Evolutionary conservation across 1,140 invertebrate species (phyloP).

Genomic region (Ostrea denselamellosa): DNA sequence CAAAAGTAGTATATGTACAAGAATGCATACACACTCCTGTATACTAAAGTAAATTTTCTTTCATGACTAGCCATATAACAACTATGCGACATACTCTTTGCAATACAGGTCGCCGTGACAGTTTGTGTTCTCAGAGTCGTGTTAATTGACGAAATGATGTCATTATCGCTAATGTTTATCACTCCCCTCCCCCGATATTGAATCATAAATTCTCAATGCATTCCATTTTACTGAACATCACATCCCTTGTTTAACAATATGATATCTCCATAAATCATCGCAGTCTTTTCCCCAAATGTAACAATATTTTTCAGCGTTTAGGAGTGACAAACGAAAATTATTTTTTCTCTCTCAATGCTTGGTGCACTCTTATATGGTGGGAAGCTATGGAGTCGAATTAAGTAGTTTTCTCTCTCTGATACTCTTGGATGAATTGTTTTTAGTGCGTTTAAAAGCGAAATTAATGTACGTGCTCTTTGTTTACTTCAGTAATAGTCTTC

Average conservation of each 20-base stretch:
- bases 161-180: conserved; percentile 26
- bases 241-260: conserved; percentile 20
- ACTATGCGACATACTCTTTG: too few species aligned
- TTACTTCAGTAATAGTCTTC: neutral
- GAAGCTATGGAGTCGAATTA: neutral
- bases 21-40: too few species aligned
- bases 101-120: neutral
- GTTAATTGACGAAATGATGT: conserved; percentile 35
- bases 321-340: conserved; percentile 18
- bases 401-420: neutral
- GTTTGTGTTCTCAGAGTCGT: conserved; percentile 3
- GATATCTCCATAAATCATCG: neutral
- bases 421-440: neutral
- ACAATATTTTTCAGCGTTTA: conserved; percentile 35
- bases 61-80: too few species aligned
- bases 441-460: neutral
- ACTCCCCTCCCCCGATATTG: conserved; percentile 11
- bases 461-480: neutral
- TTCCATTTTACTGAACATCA: conserved; percentile 15
- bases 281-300: conserved; percentile 14
- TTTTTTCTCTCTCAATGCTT: neutral
- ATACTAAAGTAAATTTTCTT: too few species aligned
- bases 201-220: conserved; percentile 9
- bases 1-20: too few species aligned
- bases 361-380: neutral